Base-by-base conservation (phyloP, 2,113 vertebrate genomes). In the Phoxinus phoxinus region DNA sequence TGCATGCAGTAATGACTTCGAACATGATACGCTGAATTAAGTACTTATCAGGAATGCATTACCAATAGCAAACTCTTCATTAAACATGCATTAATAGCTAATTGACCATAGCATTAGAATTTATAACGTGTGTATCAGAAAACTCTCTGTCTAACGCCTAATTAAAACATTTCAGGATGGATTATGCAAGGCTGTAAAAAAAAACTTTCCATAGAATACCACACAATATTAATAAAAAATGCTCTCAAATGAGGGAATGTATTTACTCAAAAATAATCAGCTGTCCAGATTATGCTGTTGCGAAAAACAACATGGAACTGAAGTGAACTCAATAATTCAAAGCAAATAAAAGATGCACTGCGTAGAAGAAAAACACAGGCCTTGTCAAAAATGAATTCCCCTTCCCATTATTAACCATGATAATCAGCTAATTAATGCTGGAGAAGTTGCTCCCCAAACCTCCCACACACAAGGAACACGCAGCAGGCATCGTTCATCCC, bases 41-140 rank as follows among this genome's bases (percentile, higher is more conserved):
- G 21, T 12, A n/a, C 65, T 79, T 83, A 85, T 88, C 76, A 88
- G 76, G n/a, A 86, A 44, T 46, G 21, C 84, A 83, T 84, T 83
- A 86, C 65, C 12, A 67, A 67, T 72, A 72, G 58, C 80, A 79
- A 83, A 69, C 65, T 77, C 71, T 78, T 86, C 56, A 79, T 83
- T 86, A 72, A n/a, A 44, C 65, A 83, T 76, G 59, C 25, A 88
- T 77, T 83, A 83, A 53, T 67, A 12, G 13, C 41, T 78, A 77
- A 88, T 71, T 59, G 53, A 56, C 79, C 74, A 35, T 81, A 81
- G 32, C 21, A 21, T 46, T 81, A 25, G 17, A 44, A 58, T 81
- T 81, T 61, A 46, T 61, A 48, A 85, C 9, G 59, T 85, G 63
- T 59, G 19, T 56, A 79, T 56, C 30, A 30, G n/a, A 30, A 82